These are phyloP conservation scores for Salvator merianae DNA, from an alignment of 2,113 vertebrate genomes.

Conservation along the genomic window DNA sequence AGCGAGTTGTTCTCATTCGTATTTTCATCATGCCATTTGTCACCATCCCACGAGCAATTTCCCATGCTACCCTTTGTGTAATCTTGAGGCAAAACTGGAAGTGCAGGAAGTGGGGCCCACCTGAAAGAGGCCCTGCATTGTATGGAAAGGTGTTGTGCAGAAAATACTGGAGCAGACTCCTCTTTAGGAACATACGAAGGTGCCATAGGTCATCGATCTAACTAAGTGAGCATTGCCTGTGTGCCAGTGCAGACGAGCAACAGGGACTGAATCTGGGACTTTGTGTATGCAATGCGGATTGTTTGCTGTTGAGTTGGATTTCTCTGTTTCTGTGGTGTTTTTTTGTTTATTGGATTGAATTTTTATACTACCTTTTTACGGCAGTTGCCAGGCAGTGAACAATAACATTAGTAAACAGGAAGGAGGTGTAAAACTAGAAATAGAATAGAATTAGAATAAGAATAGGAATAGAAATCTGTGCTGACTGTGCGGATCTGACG, in stretches of 20 bases:
- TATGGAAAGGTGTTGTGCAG: neutral
- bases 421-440: too few relatives aligned
- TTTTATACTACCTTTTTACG: too few relatives aligned
- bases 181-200: neutral
- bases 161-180: neutral
- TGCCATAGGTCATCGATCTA: neutral
- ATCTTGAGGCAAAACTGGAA: neutral
- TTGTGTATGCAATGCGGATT: neutral
- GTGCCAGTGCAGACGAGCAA: too few relatives aligned
- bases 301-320: too few relatives aligned
- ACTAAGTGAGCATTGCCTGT: neutral
- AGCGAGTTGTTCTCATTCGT: too few relatives aligned
- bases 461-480: too few relatives aligned
- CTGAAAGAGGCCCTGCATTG: neutral
- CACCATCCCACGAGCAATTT: neutral
- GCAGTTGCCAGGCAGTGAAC: too few relatives aligned
- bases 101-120: conserved; percentile 5
- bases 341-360: too few relatives aligned
- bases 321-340: too few relatives aligned
- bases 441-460: too few relatives aligned
- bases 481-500: too few relatives aligned
- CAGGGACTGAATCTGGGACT: neutral
- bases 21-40: neutral
- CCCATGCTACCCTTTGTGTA: neutral
- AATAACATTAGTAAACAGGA: too few relatives aligned